These are phyloP conservation scores for Tolmerus cingulatus DNA, from an alignment of 2,888 invertebrate genomes.

Conservation along the genomic window DNA sequence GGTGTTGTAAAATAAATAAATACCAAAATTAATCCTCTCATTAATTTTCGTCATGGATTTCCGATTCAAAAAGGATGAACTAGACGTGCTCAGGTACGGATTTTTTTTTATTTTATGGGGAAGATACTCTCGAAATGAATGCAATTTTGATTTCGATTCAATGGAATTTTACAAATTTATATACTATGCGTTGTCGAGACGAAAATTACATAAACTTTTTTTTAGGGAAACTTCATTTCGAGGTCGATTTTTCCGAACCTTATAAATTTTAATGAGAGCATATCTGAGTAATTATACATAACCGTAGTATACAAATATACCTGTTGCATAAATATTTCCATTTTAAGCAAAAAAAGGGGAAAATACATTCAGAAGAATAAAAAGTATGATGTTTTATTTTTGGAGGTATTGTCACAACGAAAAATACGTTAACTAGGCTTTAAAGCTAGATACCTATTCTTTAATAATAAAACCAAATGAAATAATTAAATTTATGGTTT, in stretches of 20 bases:
- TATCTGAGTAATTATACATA: neutral
- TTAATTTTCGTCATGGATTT: constrained; percentile 6
- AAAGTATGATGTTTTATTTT: too few relatives aligned
- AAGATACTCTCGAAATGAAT: neutral
- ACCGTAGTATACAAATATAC: too few relatives aligned
- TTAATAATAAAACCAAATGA: too few relatives aligned
- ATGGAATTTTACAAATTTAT: neutral
- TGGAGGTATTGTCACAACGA: too few relatives aligned
- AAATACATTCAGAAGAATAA: too few relatives aligned
- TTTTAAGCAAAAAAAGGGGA: too few relatives aligned
- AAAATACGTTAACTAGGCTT: too few relatives aligned
- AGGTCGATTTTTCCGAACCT: neutral
- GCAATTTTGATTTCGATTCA: neutral
- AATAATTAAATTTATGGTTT: too few relatives aligned
- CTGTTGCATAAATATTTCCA: too few relatives aligned
- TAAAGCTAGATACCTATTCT: too few relatives aligned
- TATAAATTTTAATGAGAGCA: neutral
- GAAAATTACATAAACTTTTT: neutral
- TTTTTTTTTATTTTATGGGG: neutral
- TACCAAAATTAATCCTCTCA: constrained; percentile 12
- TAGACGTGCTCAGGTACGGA: constrained; percentile 32
- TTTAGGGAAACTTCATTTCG: neutral
- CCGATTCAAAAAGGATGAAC: neutral
- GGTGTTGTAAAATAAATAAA: neutral
- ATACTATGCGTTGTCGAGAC: neutral